phyloP scores from a whole-genome alignment of 2,888 invertebrate genomes.

The Pterostichus madidus region DNA sequence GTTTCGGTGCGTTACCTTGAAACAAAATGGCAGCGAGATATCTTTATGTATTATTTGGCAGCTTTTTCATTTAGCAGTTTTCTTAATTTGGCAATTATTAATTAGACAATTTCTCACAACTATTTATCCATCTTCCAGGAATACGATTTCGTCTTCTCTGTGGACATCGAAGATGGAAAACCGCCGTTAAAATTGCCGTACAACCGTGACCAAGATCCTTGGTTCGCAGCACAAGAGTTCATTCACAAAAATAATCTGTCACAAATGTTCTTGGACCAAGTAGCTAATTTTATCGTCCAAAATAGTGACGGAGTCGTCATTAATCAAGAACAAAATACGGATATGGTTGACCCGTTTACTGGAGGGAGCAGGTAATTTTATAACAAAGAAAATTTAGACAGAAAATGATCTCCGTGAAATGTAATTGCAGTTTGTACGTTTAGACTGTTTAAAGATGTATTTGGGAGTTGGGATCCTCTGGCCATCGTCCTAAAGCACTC shows the following conservation, averaged over 20 bases:
- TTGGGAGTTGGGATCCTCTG: no score
- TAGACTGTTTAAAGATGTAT: no score
- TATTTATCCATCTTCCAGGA: constrained; percentile 77
- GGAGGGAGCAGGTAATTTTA: constrained; percentile 76
- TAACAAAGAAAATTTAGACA: no score
- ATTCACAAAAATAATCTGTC: constrained; percentile 91
- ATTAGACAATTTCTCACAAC: no score
- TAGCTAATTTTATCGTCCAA: constrained; percentile 94
- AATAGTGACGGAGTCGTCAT: constrained; percentile 82
- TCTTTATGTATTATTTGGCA: no score
- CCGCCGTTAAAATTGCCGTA: constrained; percentile 95
- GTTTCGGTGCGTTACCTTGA: no score
- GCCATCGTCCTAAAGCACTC: no score
- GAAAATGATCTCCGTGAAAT: no score
- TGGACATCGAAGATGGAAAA: constrained; percentile 95
- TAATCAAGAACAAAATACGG: constrained; percentile 71
- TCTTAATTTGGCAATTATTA: no score
- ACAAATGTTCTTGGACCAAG: constrained; percentile 92
- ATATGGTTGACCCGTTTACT: constrained; percentile 84
- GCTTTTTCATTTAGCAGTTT: no score
- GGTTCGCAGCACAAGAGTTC: constrained; percentile 93
- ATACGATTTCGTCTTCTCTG: constrained; percentile 97
- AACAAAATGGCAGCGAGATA: no score
- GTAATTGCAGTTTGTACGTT: no score
- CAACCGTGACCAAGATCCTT: constrained; percentile 94